A percentile compares a stretch with the other conserved stretches of the same genome.
Conservation (phyloP, 2,888 invertebrate genomes). For the Argynnis bischoffii region DNA sequence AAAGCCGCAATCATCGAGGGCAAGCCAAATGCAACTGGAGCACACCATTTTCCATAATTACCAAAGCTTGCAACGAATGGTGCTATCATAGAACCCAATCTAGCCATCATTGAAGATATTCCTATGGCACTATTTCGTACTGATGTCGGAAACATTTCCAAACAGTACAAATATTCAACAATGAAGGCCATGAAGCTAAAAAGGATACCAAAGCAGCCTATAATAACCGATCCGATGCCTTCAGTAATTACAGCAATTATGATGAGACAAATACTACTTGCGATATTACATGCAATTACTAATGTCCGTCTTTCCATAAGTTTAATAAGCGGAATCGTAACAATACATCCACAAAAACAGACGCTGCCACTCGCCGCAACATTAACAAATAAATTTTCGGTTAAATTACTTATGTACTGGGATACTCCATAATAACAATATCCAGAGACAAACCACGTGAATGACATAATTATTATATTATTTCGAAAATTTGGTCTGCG, state of each 20-base stretch:
- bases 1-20: slow-evolving; percentile 85
- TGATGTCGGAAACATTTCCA: slow-evolving; percentile 94
- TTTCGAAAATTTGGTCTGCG: slow-evolving; percentile 85
- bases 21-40: slow-evolving; percentile 87
- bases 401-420: slow-evolving; percentile 88
- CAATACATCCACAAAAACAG: slow-evolving; percentile 80
- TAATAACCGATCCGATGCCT: slow-evolving; percentile 80
- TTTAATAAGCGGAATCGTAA: slow-evolving; percentile 84
- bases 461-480: slow-evolving; percentile 87
- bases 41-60: slow-evolving; percentile 68
- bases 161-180: slow-evolving; percentile 51
- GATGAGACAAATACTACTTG: slow-evolving; percentile 83
- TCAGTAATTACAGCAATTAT: slow-evolving; percentile 81
- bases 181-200: slow-evolving; percentile 13
- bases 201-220: too few species aligned
- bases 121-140: slow-evolving; percentile 93
- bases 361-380: slow-evolving; percentile 87
- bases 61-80: slow-evolving; percentile 88
- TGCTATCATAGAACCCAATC: slow-evolving; percentile 91
- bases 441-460: slow-evolving; percentile 90
- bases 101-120: slow-evolving; percentile 90
- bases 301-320: slow-evolving; percentile 84
- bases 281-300: slow-evolving; percentile 80
- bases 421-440: slow-evolving; percentile 89
- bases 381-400: slow-evolving; percentile 90